These are phyloP conservation scores for Dasypogon diadema DNA, from an alignment of 2,888 invertebrate species.

Conservation along the genomic window DNA sequence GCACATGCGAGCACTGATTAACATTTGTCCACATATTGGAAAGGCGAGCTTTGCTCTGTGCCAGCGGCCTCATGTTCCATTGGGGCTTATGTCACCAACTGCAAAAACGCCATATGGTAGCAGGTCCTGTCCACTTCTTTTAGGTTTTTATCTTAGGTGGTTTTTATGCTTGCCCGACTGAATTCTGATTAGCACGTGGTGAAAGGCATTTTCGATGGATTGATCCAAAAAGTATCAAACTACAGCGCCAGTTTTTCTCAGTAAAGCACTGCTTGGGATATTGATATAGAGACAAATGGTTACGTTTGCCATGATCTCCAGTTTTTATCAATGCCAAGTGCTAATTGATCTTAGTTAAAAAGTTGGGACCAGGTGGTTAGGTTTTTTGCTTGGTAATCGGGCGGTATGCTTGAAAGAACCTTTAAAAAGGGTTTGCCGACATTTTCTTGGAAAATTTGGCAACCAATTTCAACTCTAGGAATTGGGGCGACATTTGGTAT, in stretches of 20 bases:
- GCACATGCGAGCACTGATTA: conserved; percentile 45
- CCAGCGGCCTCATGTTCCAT: neutral
- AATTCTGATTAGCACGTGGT: conserved; percentile 44
- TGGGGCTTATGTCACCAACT: neutral
- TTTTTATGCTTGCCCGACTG: conserved; percentile 18
- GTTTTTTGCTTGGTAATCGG: conserved; percentile 32
- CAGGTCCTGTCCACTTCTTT: conserved; percentile 31
- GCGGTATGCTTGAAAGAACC: conserved; percentile 16
- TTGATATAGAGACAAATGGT: conserved; percentile 18
- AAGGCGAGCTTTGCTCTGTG: conserved; percentile 22
- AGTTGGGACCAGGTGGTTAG: conserved; percentile 15
- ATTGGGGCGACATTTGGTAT: no score
- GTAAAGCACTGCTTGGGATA: conserved; percentile 24
- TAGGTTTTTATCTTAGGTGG: neutral
- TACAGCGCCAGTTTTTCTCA: conserved; percentile 7
- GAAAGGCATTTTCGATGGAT: conserved; percentile 33
- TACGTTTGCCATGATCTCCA: conserved; percentile 34
- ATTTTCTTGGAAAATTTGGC: neutral
- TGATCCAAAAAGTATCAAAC: conserved; percentile 33
- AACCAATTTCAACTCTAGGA: no score
- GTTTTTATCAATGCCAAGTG: conserved; percentile 42
- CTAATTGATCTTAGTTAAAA: conserved; percentile 40
- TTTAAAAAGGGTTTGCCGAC: neutral
- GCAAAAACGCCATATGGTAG: conserved; percentile 44
- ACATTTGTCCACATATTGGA: conserved; percentile 42